These are phyloP conservation scores for Euzophera pinguis DNA, from an alignment of 2,888 invertebrate genomes.

Conservation along the genomic window DNA sequence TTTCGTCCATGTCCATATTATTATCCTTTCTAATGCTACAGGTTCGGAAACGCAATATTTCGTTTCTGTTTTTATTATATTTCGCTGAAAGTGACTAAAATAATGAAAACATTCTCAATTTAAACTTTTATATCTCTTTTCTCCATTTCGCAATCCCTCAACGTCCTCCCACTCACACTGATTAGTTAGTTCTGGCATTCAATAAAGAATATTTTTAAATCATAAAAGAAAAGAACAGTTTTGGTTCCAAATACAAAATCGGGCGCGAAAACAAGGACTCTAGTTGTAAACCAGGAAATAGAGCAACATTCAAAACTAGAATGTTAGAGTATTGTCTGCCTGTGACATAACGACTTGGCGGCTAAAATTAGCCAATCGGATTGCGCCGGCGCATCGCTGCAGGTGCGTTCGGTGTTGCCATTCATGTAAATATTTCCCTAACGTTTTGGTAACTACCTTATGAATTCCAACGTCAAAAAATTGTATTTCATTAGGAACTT, in stretches of 20 bases:
- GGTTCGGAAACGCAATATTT: no score
- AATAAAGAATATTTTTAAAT: not conserved
- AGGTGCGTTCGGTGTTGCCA: slow-evolving; percentile 62
- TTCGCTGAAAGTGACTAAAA: no score
- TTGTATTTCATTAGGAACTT: no score
- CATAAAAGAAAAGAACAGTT: not conserved
- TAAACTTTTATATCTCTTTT: no score
- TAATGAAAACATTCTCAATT: no score
- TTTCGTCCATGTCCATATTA: no score
- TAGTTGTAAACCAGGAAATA: slow-evolving; percentile 29
- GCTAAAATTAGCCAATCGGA: slow-evolving; percentile 65
- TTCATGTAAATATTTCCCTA: slow-evolving; percentile 40
- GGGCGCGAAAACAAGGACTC: not conserved
- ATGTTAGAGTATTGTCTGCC: slow-evolving; percentile 45
- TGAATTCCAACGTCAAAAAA: no score
- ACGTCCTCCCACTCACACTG: no score
- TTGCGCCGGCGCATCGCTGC: slow-evolving; percentile 65
- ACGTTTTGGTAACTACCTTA: slow-evolving; percentile 30
- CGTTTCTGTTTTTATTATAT: no score
- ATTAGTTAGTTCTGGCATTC: not conserved
- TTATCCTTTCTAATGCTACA: no score
- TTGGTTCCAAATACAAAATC: not conserved
- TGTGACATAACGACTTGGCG: slow-evolving; percentile 62
- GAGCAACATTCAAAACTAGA: slow-evolving; percentile 20
- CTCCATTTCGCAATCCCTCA: no score